Conservation (phyloP, 2,113 vertebrate species). For the Sceloporus tristichus region DNA sequence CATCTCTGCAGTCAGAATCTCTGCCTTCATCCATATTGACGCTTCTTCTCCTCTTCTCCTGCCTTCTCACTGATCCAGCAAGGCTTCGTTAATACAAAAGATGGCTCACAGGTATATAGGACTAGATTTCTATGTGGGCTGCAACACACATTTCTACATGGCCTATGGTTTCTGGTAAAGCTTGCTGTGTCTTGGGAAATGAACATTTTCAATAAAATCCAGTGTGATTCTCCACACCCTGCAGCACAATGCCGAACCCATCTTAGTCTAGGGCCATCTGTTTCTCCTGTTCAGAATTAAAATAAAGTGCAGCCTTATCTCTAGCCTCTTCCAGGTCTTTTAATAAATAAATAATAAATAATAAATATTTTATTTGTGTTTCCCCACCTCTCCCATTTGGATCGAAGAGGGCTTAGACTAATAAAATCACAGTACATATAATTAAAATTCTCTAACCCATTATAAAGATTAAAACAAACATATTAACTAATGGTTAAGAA, state of each 20-base stretch:
- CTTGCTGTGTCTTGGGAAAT: background rate
- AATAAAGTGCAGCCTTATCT: background rate
- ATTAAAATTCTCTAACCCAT: too few species aligned
- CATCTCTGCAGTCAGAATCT: constrained; percentile 17
- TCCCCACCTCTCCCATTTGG: too few species aligned
- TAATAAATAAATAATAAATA: background rate
- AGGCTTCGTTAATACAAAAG: constrained; percentile 22
- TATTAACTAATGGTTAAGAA: too few species aligned
- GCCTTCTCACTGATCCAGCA: constrained; percentile 11
- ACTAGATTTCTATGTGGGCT: background rate
- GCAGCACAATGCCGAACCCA: background rate
- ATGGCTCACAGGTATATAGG: constrained; percentile 6
- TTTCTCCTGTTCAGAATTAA: background rate
- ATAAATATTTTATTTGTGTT: too few species aligned
- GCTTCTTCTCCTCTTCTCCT: constrained; percentile 15
- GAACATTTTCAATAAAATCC: background rate
- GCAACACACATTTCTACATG: background rate
- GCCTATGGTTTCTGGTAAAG: constrained; percentile 24
- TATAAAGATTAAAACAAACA: too few species aligned
- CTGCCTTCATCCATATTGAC: constrained; percentile 4
- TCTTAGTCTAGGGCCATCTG: background rate
- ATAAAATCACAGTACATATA: too few species aligned
- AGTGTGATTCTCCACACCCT: background rate
- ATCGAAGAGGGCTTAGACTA: too few species aligned
- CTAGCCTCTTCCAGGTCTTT: background rate